A percentile compares a stretch with the other conserved stretches of the same genome.
These are phyloP conservation scores for Cyprinodon diabolis DNA, from an alignment of 2,797 vertebrate genomes.

Conservation along the genomic window DNA sequence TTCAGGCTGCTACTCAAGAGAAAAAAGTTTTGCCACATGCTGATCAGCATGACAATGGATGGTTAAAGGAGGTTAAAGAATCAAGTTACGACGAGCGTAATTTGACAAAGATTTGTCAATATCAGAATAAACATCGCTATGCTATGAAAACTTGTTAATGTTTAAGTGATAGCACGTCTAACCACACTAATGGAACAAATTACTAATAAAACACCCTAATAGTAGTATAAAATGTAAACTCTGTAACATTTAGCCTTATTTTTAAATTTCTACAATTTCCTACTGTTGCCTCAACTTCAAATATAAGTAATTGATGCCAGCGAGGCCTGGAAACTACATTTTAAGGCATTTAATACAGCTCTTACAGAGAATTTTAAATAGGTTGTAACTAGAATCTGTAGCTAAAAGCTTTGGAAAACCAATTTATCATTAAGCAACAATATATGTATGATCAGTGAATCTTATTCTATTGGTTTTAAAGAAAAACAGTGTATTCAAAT, in stretches of 20 bases:
- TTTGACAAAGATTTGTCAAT: not conserved
- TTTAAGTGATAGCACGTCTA: not conserved
- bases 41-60: not conserved
- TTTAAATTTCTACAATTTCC: not conserved
- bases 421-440: not conserved
- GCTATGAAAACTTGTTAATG: not conserved
- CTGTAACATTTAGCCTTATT: not conserved
- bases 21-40: too few relatives aligned
- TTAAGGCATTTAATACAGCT: not conserved
- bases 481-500: slow-evolving; percentile 24
- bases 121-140: not conserved
- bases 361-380: not conserved
- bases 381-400: not conserved
- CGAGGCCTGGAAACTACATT: not conserved
- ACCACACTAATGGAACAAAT: not conserved
- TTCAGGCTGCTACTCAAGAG: too few relatives aligned
- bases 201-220: not conserved
- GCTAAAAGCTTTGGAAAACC: not conserved
- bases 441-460: not conserved
- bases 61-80: not conserved
- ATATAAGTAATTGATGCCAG: not conserved
- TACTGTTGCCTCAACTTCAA: not conserved
- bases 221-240: not conserved
- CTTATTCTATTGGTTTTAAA: not conserved
- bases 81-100: not conserved